These are phyloP conservation scores for Micrasema minimum DNA, from an alignment of 1,140 invertebrate genomes.

Conservation along the genomic window DNA sequence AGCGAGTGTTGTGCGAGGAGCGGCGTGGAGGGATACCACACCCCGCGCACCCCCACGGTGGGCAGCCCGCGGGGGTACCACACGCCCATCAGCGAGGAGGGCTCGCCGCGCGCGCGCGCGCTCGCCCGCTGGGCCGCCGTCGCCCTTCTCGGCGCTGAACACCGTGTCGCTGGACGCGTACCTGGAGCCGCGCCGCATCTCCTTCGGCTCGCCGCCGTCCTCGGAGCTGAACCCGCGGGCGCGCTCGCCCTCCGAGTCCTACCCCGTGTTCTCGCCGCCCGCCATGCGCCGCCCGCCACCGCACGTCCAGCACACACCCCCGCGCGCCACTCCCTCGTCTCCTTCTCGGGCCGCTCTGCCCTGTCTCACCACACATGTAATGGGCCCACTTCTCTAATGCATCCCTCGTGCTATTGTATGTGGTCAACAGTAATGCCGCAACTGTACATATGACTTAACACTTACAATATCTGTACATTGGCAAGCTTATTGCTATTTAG, in stretches of 20 bases:
- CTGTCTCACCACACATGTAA: conserved; percentile 88
- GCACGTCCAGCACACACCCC: conserved; percentile 63
- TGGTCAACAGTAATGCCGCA: conserved; percentile 25
- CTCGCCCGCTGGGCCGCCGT: conserved; percentile 70
- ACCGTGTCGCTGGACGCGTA: conserved; percentile 87
- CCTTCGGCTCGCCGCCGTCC: conserved; percentile 79
- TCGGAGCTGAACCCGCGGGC: conserved; percentile 75
- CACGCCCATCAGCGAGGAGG: conserved; percentile 67
- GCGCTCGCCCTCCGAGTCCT: conserved; percentile 76
- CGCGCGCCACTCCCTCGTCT: conserved; percentile 74
- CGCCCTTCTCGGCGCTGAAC: conserved; percentile 85
- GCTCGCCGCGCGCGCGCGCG: conserved; percentile 52
- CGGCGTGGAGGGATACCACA: conserved; percentile 62
- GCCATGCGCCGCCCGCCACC: conserved; percentile 66
- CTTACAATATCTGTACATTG: too few species aligned
- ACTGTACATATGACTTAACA: conserved; percentile 4
- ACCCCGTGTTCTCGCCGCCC: conserved; percentile 85
- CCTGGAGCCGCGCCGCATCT: conserved; percentile 81
- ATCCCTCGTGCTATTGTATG: conserved; percentile 22
- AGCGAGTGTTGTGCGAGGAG: conserved; percentile 61
- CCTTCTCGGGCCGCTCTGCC: conserved; percentile 75
- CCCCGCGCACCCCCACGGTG: conserved; percentile 60
- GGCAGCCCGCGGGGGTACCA: conserved; percentile 72
- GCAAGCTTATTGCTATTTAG: too few species aligned
- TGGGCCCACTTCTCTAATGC: conserved; percentile 29